phyloP scores from a whole-genome alignment of 2,888 invertebrate genomes.

The Carterocephalus palaemon region DNA sequence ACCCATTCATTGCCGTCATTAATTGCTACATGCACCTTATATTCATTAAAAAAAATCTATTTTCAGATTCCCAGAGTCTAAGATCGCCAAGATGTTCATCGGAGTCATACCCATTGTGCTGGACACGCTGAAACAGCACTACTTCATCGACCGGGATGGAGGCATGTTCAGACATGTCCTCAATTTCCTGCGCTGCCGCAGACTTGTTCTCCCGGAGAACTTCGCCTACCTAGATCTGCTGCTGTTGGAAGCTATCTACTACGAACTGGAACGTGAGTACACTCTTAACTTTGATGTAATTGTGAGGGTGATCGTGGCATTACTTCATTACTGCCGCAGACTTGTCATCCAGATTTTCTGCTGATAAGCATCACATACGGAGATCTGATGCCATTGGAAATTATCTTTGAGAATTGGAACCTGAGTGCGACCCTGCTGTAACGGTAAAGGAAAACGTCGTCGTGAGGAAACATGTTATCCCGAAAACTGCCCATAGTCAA shows the following conservation, averaged over 20 bases:
- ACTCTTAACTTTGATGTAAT: neutral
- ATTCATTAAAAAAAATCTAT: too few relatives aligned
- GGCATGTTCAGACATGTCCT: constrained; percentile 98
- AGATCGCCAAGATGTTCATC: constrained; percentile 94
- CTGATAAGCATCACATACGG: too few relatives aligned
- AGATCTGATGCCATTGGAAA: too few relatives aligned
- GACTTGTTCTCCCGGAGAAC: constrained; percentile 90
- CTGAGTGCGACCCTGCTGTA: too few relatives aligned
- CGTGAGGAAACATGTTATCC: too few relatives aligned
- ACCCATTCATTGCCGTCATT: too few relatives aligned
- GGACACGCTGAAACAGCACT: constrained; percentile 97
- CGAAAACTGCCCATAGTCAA: too few relatives aligned
- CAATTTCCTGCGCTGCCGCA: constrained; percentile 96
- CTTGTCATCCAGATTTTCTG: too few relatives aligned
- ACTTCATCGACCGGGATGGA: constrained; percentile 99
- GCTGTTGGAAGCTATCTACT: constrained; percentile 93
- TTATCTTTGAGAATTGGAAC: too few relatives aligned
- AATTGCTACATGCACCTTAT: neutral
- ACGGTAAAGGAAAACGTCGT: too few relatives aligned
- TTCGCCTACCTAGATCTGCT: constrained; percentile 93
- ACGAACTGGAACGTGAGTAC: constrained; percentile 91
- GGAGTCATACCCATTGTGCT: constrained; percentile 97
- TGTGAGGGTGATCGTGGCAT: too few relatives aligned
- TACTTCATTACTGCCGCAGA: too few relatives aligned
- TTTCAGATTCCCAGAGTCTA: constrained; percentile 95